phyloP scores from a whole-genome alignment of 2,797 vertebrate genomes.

The Perodicticus potto region DNA sequence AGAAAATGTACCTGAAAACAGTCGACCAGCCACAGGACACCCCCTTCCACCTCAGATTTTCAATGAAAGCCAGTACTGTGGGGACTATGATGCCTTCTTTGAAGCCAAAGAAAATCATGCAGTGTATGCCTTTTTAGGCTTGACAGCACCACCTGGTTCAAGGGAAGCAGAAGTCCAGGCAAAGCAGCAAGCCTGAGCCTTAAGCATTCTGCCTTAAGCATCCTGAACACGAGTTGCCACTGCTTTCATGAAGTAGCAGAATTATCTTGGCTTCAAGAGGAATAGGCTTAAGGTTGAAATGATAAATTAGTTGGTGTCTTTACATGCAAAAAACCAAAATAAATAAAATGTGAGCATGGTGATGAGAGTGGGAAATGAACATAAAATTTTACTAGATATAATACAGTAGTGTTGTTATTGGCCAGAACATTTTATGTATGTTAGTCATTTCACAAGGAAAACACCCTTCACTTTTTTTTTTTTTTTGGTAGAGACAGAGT shows the following conservation, averaged over 20 bases:
- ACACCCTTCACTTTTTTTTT: background rate
- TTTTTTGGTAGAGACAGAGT: too few species aligned
- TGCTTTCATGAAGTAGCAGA: slow-evolving; percentile 86
- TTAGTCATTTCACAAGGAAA: slow-evolving; percentile 60
- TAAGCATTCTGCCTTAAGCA: slow-evolving; percentile 81
- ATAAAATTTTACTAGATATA: slow-evolving; percentile 73
- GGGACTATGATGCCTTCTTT: slow-evolving; percentile 98
- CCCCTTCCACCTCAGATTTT: slow-evolving; percentile 98
- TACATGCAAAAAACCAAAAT: slow-evolving; percentile 77
- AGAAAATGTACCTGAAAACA: slow-evolving; percentile 95
- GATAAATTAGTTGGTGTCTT: slow-evolving; percentile 84
- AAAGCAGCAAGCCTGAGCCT: slow-evolving; percentile 89
- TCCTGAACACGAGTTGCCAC: slow-evolving; percentile 85
- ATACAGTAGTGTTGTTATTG: slow-evolving; percentile 56
- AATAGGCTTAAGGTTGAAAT: slow-evolving; percentile 81
- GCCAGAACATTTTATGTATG: slow-evolving; percentile 66
- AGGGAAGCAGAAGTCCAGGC: slow-evolving; percentile 96
- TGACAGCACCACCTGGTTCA: slow-evolving; percentile 97
- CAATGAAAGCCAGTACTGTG: slow-evolving; percentile 94
- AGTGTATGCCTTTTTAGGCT: slow-evolving; percentile 96
- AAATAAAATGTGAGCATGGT: slow-evolving; percentile 76
- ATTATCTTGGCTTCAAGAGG: slow-evolving; percentile 85
- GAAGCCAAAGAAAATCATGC: slow-evolving; percentile 97
- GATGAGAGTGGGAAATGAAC: slow-evolving; percentile 57
- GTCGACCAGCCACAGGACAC: slow-evolving; percentile 92